A percentile compares a stretch with the other conserved stretches of the same genome.
These are phyloP conservation scores for Xenopus laevis DNA, from an alignment of 2,113 vertebrate genomes.

Conservation along the genomic window DNA sequence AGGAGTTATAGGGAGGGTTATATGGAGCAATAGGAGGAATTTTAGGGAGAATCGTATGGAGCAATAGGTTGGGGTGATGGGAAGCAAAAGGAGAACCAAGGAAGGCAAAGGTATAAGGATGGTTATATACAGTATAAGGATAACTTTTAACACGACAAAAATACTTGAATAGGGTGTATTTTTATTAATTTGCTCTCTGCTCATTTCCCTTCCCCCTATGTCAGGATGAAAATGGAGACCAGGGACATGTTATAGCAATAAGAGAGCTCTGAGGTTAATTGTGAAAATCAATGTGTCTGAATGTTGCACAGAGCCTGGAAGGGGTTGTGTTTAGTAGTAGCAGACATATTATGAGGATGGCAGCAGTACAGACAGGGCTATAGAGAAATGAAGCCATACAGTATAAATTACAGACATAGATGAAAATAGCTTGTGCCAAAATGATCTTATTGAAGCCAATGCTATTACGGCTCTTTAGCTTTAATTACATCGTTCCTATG, in stretches of 20 bases:
- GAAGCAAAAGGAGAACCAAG: neutral
- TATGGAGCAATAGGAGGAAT: too few species aligned
- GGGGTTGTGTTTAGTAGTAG: constrained; percentile 3
- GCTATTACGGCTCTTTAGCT: neutral
- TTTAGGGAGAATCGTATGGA: too few species aligned
- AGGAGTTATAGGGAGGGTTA: too few species aligned
- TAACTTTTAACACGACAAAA: too few species aligned
- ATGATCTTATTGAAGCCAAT: constrained; percentile 12
- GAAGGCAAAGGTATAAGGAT: neutral
- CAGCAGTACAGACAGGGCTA: constrained; percentile 30
- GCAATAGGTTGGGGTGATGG: neutral
- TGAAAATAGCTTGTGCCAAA: constrained; percentile 20
- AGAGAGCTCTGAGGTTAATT: constrained; percentile 40
- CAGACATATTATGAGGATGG: constrained; percentile 23
- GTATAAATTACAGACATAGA: constrained; percentile 33
- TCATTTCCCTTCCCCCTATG: constrained; percentile 3
- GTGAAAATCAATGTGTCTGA: constrained; percentile 44
- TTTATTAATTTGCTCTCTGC: neutral
- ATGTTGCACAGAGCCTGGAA: constrained; percentile 1
- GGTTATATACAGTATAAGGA: neutral
- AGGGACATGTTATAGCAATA: constrained; percentile 34
- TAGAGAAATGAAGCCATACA: constrained; percentile 17
- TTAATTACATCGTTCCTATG: constrained; percentile 5
- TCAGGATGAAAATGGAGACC: constrained; percentile 15
- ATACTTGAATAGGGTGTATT: neutral